phyloP scores from a whole-genome alignment of 1,140 invertebrate species.

The Hirudo medicinalis region DNA sequence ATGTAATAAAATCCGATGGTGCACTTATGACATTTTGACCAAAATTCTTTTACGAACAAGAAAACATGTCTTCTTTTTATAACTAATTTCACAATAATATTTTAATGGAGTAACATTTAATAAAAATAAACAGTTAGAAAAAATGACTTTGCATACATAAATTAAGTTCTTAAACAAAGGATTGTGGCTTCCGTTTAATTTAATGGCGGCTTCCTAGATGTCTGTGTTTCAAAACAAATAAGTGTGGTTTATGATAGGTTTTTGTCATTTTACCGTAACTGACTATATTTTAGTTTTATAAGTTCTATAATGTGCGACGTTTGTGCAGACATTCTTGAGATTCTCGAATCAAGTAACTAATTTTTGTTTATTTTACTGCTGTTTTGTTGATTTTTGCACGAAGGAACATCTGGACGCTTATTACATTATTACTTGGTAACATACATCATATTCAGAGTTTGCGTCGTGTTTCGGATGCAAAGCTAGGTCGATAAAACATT shows the following conservation, averaged over 20 bases:
- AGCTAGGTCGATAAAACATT: no score
- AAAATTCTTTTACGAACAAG: no score
- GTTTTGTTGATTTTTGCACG: neutral
- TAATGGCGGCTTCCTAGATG: neutral
- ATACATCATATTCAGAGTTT: neutral
- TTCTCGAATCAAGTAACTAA: conserved; percentile 22
- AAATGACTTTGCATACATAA: neutral
- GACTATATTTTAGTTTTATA: neutral
- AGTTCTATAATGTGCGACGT: conserved; percentile 37
- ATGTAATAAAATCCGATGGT: no score
- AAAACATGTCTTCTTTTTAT: no score
- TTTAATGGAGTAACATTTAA: no score
- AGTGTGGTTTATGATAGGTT: neutral
- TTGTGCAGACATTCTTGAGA: conserved; percentile 35
- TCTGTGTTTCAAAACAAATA: neutral
- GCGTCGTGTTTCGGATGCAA: neutral
- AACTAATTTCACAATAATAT: no score
- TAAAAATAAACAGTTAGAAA: neutral
- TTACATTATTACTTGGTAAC: neutral
- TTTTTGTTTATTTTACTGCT: neutral
- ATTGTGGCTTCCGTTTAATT: neutral
- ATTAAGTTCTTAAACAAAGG: neutral
- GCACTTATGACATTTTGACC: no score
- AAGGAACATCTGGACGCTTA: neutral
- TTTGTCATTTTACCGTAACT: neutral